Percentiles rank a stretch among this genome's conserved stretches.
Evolutionary conservation across 2,113 vertebrate species (phyloP).

Genomic region (Chloebia gouldiae): DNA sequence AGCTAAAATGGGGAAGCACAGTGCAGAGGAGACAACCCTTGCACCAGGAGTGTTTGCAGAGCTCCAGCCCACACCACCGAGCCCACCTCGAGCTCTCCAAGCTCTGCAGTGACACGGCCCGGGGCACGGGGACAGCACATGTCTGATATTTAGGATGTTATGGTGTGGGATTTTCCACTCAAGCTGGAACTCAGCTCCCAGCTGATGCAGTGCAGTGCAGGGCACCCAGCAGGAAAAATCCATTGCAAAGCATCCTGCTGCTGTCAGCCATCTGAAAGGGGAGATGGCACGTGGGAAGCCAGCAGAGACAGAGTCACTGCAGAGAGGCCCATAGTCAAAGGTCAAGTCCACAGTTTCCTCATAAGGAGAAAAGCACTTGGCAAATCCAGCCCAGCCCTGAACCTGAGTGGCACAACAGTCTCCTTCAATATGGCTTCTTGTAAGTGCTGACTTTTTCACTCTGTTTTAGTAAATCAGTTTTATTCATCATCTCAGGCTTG

Average conservation of each 20-base stretch:
- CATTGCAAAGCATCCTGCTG: background rate
- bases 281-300: fast-evolving
- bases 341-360: background rate
- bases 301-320: background rate
- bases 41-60: background rate
- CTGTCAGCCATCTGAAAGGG: background rate
- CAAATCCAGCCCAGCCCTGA: background rate
- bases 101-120: background rate
- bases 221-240: background rate
- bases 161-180: background rate
- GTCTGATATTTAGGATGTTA: background rate
- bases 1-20: background rate
- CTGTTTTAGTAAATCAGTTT: background rate
- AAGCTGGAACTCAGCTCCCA: background rate
- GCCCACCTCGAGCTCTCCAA: background rate
- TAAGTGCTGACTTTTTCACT: background rate
- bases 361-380: background rate
- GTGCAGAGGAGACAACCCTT: conserved; percentile 8
- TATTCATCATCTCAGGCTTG: background rate
- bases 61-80: background rate
- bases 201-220: background rate
- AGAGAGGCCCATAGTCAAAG: background rate
- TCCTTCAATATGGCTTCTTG: background rate
- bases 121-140: background rate
- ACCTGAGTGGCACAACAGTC: background rate